These are phyloP conservation scores for Hydrozoanthus tunicans DNA, from an alignment of 64 coral and sea anemone genomes.

Conservation along the genomic window DNA sequence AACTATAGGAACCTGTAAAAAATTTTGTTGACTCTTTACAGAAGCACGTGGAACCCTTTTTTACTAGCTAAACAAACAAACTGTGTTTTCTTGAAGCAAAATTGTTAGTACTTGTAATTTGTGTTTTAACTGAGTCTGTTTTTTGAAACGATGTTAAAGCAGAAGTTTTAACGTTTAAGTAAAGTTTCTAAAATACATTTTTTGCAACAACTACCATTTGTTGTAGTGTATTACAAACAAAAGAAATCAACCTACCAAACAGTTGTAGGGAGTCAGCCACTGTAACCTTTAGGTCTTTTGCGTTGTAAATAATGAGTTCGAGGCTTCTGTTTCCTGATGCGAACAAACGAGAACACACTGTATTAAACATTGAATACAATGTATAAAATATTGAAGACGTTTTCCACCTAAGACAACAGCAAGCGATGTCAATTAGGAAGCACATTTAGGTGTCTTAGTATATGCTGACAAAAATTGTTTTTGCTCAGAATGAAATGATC, in stretches of 20 bases:
- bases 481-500: neutral
- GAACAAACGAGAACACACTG: neutral
- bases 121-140: too few species aligned
- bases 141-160: too few species aligned
- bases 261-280: neutral
- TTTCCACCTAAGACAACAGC: too few species aligned
- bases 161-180: neutral
- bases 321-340: neutral
- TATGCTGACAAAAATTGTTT: neutral
- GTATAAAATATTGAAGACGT: too few species aligned
- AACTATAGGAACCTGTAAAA: constrained; percentile 19
- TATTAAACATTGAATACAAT: neutral
- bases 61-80: neutral
- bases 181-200: neutral
- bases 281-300: neutral
- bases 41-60: neutral
- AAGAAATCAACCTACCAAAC: neutral
- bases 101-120: neutral
- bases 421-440: too few species aligned
- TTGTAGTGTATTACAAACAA: neutral
- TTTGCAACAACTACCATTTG: neutral
- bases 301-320: neutral
- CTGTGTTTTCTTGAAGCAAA: neutral
- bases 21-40: neutral
- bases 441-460: neutral